Base-by-base conservation (phyloP, 1,140 invertebrate genomes). In the Bacillus rossius region DNA sequence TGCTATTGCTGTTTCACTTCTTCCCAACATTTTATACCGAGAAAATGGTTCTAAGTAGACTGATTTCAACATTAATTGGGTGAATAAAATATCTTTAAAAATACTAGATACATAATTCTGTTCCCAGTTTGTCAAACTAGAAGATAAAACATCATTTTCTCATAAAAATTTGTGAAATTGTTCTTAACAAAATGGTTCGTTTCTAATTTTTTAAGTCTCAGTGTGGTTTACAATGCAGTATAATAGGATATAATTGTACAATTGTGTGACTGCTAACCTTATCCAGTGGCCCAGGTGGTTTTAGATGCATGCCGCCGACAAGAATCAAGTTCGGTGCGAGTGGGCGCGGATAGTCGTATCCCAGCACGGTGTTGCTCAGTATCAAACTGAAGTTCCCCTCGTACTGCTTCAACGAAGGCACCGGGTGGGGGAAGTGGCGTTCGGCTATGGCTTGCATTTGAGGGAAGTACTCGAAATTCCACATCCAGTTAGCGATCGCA, bases 231-330 rank as follows among this genome's bases (percentile, higher is more conserved):
- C n/a, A n/a, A n/a, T n/a, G n/a, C n/a, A n/a, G n/a, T n/a, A n/a
- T n/a, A n/a, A n/a, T n/a, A n/a, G n/a, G n/a, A n/a, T n/a, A n/a
- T n/a, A n/a, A n/a, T n/a, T n/a, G n/a, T n/a, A n/a, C 14, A 41
- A 41, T 41, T 41, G 1, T 41, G 14, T 1, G 14, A 8, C n/a
- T 10, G 16, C 50, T 29, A 17, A 53, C 50, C 50, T 42, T 49
- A 20, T 61, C 47, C 58, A 37, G 1, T 69, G 70, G 42, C 8
- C 8, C 23, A 3, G 55, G 14, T 16, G 19, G 34, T 8, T 26
- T 19, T 4, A 54, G 17, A 17, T 70, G 69, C 55, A 71, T 65
- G 29, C 66, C 69, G 13, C 67, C 69, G 37, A 71, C 42, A 4
- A 66, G 50, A 19, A 49, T 49, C 10, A 49, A 1, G 22, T 17